Base-by-base conservation (phyloP, 2,888 invertebrate genomes). In the Nysson spinosus region DNA sequence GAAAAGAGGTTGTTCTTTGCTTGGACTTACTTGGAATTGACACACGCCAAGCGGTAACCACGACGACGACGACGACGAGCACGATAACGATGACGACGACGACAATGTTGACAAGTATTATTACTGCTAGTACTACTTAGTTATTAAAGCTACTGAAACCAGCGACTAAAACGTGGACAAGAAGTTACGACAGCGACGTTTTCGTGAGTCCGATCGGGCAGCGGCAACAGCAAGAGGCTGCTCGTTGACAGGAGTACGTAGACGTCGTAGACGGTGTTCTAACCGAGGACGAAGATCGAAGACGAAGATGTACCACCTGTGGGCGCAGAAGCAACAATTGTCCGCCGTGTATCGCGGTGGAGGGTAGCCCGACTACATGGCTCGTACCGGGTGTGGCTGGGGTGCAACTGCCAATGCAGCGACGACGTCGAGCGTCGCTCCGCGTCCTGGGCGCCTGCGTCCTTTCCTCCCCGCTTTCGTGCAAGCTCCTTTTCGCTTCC, bases 241-340 rank as follows among this genome's bases (percentile, higher is more conserved):
- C 39, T 26, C 51, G 40, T 40, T 34, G 32, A 26, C 22, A 46
- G 42, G 35, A 17, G 17, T 6, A 30, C 47, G 42, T 19, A 54
- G 42, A 43, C 56, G 34, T 47, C 47, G 34, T n/a, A 34, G 40
- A 43, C 57, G 42, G 43, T 52, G 69, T 65, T n/a, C 69, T 57
- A 63, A n/a, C n/a, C 56, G 50, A 51, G 54, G 56, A 64, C 57
- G 76, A 75, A 75, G 65, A 69, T 72, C 76, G 73, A 70, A 74
- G 72, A 78, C 71, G 80, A 79, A 79, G 78, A 77, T 78, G 80
- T 83, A 84, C 86, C 87, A 87, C 87, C 87, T 86, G 86, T 86
- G 85, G 86, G 86, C 83, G 84, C 83, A 83, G 87, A 86, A 86
- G 86, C 86, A 87, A 87, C 87, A 86, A 86, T 87, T 86, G 86